These are phyloP conservation scores for Erannis defoliaria DNA, from an alignment of 2,888 invertebrate genomes.

Conservation along the genomic window DNA sequence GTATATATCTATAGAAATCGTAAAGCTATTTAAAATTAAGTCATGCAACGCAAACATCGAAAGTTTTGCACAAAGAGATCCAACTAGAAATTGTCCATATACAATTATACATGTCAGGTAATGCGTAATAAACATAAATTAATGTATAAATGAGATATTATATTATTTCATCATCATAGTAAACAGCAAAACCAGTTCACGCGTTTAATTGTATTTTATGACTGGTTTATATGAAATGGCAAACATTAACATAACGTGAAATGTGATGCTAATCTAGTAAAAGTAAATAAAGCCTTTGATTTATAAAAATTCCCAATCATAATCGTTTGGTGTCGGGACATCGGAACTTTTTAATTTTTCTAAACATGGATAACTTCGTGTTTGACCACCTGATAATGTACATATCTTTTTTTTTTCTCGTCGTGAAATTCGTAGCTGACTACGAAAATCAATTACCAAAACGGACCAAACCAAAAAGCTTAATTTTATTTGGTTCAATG, in stretches of 20 bases:
- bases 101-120: not conserved
- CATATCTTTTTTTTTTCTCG: no score
- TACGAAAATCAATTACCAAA: no score
- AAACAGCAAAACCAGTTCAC: slow-evolving; percentile 2
- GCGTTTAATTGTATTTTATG: not conserved
- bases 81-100: not conserved
- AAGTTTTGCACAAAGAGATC: slow-evolving; percentile 22
- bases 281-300: no score
- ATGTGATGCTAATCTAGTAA: not conserved
- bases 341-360: no score
- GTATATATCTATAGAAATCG: not conserved
- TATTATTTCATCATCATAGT: slow-evolving; percentile 5
- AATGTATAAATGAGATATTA: no score
- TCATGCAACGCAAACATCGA: slow-evolving; percentile 16
- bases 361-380: no score
- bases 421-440: no score
- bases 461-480: no score
- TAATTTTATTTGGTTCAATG: no score
- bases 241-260: slow-evolving; percentile 10
- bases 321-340: no score
- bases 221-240: slow-evolving; percentile 1
- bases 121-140: not conserved
- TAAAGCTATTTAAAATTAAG: not conserved
- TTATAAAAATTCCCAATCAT: no score
- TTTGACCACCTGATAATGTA: no score